Evolutionary conservation across 2,113 vertebrate genomes (phyloP), one percentile per base, ranked within the genome.

Genomic region (Salvelinus alpinus): DNA sequence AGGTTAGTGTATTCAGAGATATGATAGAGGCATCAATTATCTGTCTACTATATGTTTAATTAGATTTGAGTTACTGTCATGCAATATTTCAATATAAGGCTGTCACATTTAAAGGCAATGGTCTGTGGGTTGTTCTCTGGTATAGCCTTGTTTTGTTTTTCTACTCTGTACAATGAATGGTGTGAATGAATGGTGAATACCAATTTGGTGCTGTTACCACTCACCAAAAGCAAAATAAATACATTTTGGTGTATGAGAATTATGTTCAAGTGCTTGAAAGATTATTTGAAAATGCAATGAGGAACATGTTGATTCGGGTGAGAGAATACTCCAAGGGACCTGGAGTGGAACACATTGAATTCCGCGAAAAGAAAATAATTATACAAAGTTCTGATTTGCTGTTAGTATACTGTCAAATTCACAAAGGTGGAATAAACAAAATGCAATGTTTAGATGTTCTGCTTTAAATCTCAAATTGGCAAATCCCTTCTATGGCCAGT

Each of bases 11-110:
- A 34, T 34, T n/a, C 16, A 44, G 11, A 29, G 44, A 69, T 25
- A 20, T 51, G 14, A 18, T 71, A 3, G 67, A 31, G 22, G 62
- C 80, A 83, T 25, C 71, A 57, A 83, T 83, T 80, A 75, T 72
- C 60, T 79, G 76, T 82, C 31, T 48, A 72, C 68, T 84, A 64
- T 87, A 77, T 80, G 70, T 88, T 14, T 51, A 87, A 75, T 38
- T 84, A 85, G 84, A 83, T 82, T 59, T 77, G 72, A 79, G 65
- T 90, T 84, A 84, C 84, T 87, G 84, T 91, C 82, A 77, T 86
- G 84, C 87, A 85, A 86, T 87, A 90, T 87, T 90, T 88, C 64
- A 84, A 76, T 81, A 80, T 88, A 81, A 84, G 83, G 83, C 85
- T 87, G 84, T 85, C 77, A 80, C 76, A 71, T 89, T 87, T 74